A percentile compares a stretch with the other conserved stretches of the same genome.
Evolutionary conservation across 2,113 vertebrate species (phyloP).

Genomic region (Patagioenas fasciata): DNA sequence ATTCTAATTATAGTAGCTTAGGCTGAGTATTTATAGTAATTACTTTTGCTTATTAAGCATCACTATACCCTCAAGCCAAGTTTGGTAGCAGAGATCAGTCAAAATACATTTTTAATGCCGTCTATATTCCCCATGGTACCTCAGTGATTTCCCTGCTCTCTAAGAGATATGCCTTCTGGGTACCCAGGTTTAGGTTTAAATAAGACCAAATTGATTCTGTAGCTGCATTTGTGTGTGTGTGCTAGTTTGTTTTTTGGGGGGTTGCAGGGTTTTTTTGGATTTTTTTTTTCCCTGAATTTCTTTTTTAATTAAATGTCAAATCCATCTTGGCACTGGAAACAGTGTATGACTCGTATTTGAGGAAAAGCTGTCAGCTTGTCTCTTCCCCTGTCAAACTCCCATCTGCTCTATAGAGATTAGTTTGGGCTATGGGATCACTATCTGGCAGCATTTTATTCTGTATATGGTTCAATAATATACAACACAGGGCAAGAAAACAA

Average conservation of each 20-base stretch:
- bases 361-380: slow-evolving; percentile 59
- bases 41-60: slow-evolving; percentile 19
- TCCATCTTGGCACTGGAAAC: slow-evolving; percentile 30
- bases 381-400: slow-evolving; percentile 50
- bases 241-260: background rate
- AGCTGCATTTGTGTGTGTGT: fast-evolving
- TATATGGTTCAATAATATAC: background rate
- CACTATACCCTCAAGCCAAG: background rate
- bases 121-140: background rate
- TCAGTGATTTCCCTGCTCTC: background rate
- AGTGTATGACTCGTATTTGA: slow-evolving; percentile 36
- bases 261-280: background rate
- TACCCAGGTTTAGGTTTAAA: slow-evolving; percentile 43
- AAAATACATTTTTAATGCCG: slow-evolving; percentile 49
- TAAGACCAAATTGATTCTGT: slow-evolving; percentile 45
- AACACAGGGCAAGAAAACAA: background rate
- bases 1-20: background rate
- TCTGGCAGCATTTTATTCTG: slow-evolving; percentile 16
- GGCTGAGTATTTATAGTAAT: background rate
- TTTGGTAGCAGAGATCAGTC: background rate
- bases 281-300: background rate
- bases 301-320: slow-evolving; percentile 68
- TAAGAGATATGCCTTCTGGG: slow-evolving; percentile 25
- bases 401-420: slow-evolving; percentile 50
- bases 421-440: slow-evolving; percentile 38